Evolutionary conservation across 2,113 vertebrate species (phyloP), one percentile per base, ranked within the genome.

Genomic region (Mola mola): DNA sequence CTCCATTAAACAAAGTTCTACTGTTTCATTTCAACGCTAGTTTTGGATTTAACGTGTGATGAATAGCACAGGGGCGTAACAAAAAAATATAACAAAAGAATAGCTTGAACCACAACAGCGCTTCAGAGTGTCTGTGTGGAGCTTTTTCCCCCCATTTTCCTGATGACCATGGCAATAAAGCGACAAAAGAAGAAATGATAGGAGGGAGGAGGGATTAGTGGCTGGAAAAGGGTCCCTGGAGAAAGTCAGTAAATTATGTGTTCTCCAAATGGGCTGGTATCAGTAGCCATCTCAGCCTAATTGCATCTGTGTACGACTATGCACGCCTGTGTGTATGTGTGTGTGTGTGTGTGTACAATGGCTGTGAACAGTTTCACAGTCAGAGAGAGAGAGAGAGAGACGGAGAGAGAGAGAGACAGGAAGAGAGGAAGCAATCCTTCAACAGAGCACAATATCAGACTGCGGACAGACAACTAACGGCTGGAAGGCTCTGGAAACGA

Each of bases 391-490:
- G 74, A 81, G 65, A 75, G 70, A 86, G 75, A n/a, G n/a, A n/a
- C n/a, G 82, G 75, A 85, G 81, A 79, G 72, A 91, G 87, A n/a
- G 55, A 72, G 74, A 81, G 65, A 75, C 72, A 86, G 75, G 82
- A 77, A 85, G 81, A 79, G 72, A 91, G 87, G 89, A 90, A 87
- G 78, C 75, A 72, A 89, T 90, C 87, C 78, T 83, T 92, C 89
- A 91, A 86, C 89, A 79, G 67, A 85, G 78, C 81, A 88, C 82
- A 87, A 91, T 90, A 90, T 88, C 68, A 75, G 79, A 76, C 85
- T 61, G 86, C 42, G 75, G 82, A 85, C 85, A 88, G 88, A 87
- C 83, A 87, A 76, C 81, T 48, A 82, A 83, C 79, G 82, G 82
- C 83, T 87, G 83, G 84, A 85, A 83, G 85, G 84, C 85, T 89